Conservation (phyloP, 2,888 invertebrate species). For the Blomia tropicalis region DNA sequence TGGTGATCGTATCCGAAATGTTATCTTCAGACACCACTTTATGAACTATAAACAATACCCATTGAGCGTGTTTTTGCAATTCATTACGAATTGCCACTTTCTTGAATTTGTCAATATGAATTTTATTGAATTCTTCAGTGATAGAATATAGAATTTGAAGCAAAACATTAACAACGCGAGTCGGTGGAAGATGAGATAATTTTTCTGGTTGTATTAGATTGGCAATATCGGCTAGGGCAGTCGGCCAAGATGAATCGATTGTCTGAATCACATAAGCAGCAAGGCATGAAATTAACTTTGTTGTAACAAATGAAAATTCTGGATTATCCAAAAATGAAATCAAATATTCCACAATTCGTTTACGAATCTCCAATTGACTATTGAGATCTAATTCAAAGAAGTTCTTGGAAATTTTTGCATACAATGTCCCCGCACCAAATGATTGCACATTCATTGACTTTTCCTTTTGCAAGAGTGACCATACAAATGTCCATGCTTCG, state of each 20-base stretch:
- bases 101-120: conserved; percentile 26
- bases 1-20: conserved; percentile 26
- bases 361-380: conserved; percentile 57
- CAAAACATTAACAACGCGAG: conserved; percentile 49
- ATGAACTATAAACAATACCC: conserved; percentile 35
- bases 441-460: conserved; percentile 58
- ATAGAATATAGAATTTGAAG: conserved; percentile 68
- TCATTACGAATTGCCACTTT: conserved; percentile 26
- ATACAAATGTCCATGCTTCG: conserved; percentile 80
- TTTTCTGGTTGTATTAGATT: conserved; percentile 44
- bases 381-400: conserved; percentile 71
- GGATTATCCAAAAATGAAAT: conserved; percentile 61
- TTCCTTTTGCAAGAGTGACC: conserved; percentile 60
- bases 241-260: conserved; percentile 44
- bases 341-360: conserved; percentile 58
- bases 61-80: conserved; percentile 28
- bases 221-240: conserved; percentile 58
- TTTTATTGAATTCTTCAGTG: conserved; percentile 51
- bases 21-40: conserved; percentile 28
- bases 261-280: conserved; percentile 64
- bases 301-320: conserved; percentile 53
- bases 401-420: conserved; percentile 67
- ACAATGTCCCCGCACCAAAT: conserved; percentile 76
- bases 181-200: conserved; percentile 45
- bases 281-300: conserved; percentile 67